A percentile compares a stretch with the other conserved stretches of the same genome.
Evolutionary conservation across 2,888 invertebrate species (phyloP).

Genomic region (Calameuta filiformis): DNA sequence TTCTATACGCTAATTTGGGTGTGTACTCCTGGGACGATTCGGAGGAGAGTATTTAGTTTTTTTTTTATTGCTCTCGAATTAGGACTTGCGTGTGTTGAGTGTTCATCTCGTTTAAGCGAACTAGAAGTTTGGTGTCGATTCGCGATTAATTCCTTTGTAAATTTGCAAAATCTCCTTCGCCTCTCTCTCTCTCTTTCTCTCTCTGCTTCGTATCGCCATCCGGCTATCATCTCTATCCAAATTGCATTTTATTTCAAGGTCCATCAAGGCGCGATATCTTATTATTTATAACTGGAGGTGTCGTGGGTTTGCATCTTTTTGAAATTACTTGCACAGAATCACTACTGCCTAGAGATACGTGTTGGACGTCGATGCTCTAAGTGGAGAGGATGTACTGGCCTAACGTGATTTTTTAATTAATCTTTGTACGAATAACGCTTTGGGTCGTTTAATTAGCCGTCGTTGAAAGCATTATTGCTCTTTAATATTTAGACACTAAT

Average conservation of each 20-base stretch:
- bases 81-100: not conserved
- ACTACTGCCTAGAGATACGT: not conserved
- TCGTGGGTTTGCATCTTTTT: not conserved
- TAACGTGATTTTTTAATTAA: not conserved
- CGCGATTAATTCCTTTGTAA: not conserved
- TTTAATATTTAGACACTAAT: not conserved
- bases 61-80: not conserved
- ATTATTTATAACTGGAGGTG: not conserved
- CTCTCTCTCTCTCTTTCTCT: not conserved
- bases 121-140: not conserved
- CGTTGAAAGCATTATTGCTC: not conserved
- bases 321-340: not conserved
- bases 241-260: not conserved
- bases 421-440: not conserved
- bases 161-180: not conserved
- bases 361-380: not conserved
- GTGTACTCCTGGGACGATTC: not conserved
- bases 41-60: not conserved
- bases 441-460: not conserved
- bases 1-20: not conserved
- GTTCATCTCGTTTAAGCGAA: not conserved
- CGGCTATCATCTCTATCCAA: not conserved
- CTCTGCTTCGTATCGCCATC: not conserved
- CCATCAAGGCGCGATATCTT: not conserved
- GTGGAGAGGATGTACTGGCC: not conserved